phyloP scores from a whole-genome alignment of 2,797 vertebrate species.

The Galaxias olidus region DNA sequence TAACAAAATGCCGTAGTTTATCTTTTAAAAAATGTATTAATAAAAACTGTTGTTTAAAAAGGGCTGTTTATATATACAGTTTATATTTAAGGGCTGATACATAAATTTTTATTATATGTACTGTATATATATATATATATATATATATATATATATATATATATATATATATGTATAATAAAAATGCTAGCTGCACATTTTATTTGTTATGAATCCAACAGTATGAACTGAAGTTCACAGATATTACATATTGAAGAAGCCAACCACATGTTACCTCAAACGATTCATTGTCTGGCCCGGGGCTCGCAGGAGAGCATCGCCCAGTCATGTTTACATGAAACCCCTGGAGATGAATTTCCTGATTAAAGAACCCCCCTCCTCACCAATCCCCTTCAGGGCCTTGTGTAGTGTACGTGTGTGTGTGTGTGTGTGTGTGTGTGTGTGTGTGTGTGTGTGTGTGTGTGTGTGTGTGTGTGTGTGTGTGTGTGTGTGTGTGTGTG shows the following conservation, averaged over 20 bases:
- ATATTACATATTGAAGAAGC: slow-evolving; percentile 53
- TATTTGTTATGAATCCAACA: too few species aligned
- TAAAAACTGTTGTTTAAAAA: too few species aligned
- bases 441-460: slow-evolving; percentile 7
- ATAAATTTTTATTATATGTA: too few species aligned
- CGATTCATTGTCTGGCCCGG: slow-evolving; percentile 62
- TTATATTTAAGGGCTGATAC: too few species aligned
- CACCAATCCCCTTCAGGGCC: slow-evolving; percentile 19
- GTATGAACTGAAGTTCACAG: too few species aligned
- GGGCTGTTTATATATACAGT: too few species aligned
- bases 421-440: slow-evolving; percentile 5
- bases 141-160: too few species aligned
- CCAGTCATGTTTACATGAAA: slow-evolving; percentile 62
- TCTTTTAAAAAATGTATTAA: too few species aligned
- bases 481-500: slow-evolving; percentile 13
- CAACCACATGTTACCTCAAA: slow-evolving; percentile 46
- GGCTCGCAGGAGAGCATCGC: slow-evolving; percentile 54
- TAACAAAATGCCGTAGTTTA: too few species aligned
- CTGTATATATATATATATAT: too few species aligned
- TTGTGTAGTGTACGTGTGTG: not conserved
- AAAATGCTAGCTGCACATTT: too few species aligned
- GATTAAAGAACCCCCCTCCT: slow-evolving; percentile 62
- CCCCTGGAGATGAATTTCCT: slow-evolving; percentile 70
- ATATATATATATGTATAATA: too few species aligned
- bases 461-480: slow-evolving; percentile 7